Conservation (phyloP, 2,113 vertebrate species). For the Rhinoderma darwinii region DNA sequence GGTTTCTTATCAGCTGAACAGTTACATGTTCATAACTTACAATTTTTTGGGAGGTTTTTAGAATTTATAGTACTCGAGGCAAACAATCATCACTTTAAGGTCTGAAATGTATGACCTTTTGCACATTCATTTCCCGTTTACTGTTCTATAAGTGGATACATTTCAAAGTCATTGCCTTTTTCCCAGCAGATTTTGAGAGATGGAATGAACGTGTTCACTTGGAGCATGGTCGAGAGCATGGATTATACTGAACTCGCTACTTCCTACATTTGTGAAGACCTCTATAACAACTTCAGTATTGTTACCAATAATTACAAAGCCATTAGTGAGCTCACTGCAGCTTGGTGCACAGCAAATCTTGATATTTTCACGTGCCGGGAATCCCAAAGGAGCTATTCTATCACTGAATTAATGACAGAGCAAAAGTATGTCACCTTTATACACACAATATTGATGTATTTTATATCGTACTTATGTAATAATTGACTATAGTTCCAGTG, state of each 20-base stretch:
- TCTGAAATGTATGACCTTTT: neutral
- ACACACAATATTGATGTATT: neutral
- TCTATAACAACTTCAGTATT: slow-evolving; percentile 49
- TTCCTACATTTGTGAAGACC: slow-evolving; percentile 55
- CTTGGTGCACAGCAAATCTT: slow-evolving; percentile 54
- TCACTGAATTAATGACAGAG: slow-evolving; percentile 44
- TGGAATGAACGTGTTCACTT: slow-evolving; percentile 54
- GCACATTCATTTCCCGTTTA: neutral
- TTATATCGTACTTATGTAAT: neutral
- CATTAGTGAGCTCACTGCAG: slow-evolving; percentile 37
- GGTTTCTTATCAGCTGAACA: neutral
- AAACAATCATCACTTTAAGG: neutral
- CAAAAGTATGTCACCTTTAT: slow-evolving; percentile 47
- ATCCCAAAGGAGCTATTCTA: slow-evolving; percentile 39
- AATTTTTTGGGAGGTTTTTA: neutral
- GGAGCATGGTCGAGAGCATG: slow-evolving; percentile 52
- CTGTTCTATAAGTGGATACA: neutral
- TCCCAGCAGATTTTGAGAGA: slow-evolving; percentile 52
- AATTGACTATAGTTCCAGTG: neutral
- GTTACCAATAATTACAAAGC: slow-evolving; percentile 55
- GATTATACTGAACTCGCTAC: slow-evolving; percentile 51
- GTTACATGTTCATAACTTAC: neutral
- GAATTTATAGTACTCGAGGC: neutral
- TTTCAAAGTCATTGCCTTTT: slow-evolving; percentile 34
- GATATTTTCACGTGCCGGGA: slow-evolving; percentile 54